These are phyloP conservation scores for Syngnathus floridae DNA, from an alignment of 2,113 vertebrate species.

Conservation along the genomic window DNA sequence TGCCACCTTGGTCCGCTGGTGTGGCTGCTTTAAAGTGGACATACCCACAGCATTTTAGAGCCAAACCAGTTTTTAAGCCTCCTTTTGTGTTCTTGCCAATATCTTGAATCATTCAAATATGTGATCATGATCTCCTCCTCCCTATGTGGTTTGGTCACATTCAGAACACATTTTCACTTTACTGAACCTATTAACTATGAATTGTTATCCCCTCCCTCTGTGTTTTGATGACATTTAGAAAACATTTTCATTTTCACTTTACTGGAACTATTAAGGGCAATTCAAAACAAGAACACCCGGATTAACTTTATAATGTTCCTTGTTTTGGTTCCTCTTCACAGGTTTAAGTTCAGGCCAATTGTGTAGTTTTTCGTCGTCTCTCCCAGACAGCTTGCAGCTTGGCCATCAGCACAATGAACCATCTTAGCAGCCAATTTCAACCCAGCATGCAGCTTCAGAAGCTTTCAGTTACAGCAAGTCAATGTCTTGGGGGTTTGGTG, in stretches of 20 bases:
- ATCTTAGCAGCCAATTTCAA: background rate
- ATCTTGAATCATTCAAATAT: too few species aligned
- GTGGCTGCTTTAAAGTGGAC: background rate
- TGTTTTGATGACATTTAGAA: background rate
- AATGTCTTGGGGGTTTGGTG: background rate
- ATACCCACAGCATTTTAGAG: too few species aligned
- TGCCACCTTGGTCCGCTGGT: background rate
- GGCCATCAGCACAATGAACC: background rate
- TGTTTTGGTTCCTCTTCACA: background rate
- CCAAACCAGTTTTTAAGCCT: too few species aligned
- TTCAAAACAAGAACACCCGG: background rate
- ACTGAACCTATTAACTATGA: too few species aligned
- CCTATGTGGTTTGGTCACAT: too few species aligned
- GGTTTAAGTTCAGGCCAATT: background rate
- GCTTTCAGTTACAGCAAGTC: background rate
- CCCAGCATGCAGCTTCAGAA: background rate
- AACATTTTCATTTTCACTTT: background rate
- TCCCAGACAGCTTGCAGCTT: background rate
- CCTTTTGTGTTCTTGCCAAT: too few species aligned
- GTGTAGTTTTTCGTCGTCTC: background rate
- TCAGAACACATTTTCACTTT: too few species aligned
- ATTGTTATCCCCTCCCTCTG: too few species aligned
- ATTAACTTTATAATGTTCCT: background rate
- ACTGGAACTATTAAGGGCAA: background rate
- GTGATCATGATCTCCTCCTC: too few species aligned